Evolutionary conservation across 2,113 vertebrate species (phyloP).

Genomic region (Etheostoma spectabile): DNA sequence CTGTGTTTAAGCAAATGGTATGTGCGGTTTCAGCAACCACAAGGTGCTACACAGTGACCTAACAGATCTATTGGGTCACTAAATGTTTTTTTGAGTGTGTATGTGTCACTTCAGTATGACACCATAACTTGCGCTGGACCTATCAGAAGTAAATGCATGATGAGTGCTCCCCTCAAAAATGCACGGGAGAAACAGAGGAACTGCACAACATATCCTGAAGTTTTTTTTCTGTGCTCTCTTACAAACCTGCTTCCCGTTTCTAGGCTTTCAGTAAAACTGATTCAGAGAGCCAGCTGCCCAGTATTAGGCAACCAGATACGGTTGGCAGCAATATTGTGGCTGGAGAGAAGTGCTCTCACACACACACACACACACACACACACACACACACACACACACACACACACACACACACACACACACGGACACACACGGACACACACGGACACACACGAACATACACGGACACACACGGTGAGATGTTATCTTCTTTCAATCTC

Average conservation of each 20-base stretch:
- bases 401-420: conserved; percentile 5
- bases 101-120: conserved; percentile 19
- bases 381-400: conserved; percentile 16
- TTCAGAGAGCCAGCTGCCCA: conserved; percentile 61
- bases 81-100: conserved; percentile 2
- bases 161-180: conserved; percentile 57
- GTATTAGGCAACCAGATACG: conserved; percentile 64
- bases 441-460: not conserved
- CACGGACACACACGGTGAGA: conserved; percentile 19
- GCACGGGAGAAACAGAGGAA: conserved; percentile 35
- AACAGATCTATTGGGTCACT: not conserved
- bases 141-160: not conserved
- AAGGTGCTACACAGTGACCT: not conserved
- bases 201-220: conserved; percentile 31
- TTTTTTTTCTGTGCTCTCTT: conserved; percentile 48
- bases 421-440: conserved; percentile 11
- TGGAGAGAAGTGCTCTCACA: conserved; percentile 37
- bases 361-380: conserved; percentile 5
- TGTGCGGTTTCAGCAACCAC: conserved; percentile 47
- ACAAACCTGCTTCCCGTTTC: conserved; percentile 60
- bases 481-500: conserved; percentile 44
- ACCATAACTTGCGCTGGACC: not conserved
- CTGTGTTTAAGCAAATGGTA: conserved; percentile 33
- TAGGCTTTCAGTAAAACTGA: conserved; percentile 51
- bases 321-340: conserved; percentile 11